Evolutionary conservation across 2,797 vertebrate genomes (phyloP).

Genomic region (Argya squamiceps): DNA sequence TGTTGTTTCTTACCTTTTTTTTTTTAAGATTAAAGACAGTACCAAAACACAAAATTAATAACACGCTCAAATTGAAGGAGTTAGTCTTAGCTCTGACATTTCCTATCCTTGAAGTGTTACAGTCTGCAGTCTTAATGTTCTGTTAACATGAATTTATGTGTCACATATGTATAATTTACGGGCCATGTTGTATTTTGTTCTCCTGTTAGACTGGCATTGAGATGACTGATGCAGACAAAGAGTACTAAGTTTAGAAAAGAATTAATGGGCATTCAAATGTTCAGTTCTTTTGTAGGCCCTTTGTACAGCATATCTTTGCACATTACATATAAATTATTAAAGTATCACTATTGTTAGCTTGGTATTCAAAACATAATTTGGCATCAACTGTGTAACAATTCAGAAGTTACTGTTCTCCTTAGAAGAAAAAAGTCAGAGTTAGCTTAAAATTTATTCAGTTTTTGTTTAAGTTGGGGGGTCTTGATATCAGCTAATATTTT

Average conservation of each 20-base stretch:
- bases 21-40: not conserved
- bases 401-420: slow-evolving; percentile 42
- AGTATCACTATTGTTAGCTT: slow-evolving; percentile 41
- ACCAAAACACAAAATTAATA: not conserved
- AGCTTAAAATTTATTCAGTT: not conserved
- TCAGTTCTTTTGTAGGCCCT: not conserved
- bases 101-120: slow-evolving; percentile 18
- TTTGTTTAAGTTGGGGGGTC: not conserved
- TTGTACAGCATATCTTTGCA: slow-evolving; percentile 3
- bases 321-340: slow-evolving; percentile 28
- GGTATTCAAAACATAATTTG: slow-evolving; percentile 25
- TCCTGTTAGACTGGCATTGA: not conserved
- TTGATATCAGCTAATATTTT: slow-evolving; percentile 27
- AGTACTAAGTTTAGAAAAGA: not conserved
- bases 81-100: not conserved
- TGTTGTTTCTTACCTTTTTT: not conserved
- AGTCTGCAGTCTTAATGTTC: not conserved
- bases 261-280: not conserved
- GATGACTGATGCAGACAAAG: not conserved
- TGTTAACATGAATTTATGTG: not conserved
- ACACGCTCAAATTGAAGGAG: not conserved
- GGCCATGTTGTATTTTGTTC: not conserved
- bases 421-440: not conserved
- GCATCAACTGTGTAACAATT: not conserved
- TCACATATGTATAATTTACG: not conserved